A percentile compares a stretch with the other conserved stretches of the same genome.
phyloP scores from a whole-genome alignment of 2,888 invertebrate species.

The Calliscelio sp. region DNA sequence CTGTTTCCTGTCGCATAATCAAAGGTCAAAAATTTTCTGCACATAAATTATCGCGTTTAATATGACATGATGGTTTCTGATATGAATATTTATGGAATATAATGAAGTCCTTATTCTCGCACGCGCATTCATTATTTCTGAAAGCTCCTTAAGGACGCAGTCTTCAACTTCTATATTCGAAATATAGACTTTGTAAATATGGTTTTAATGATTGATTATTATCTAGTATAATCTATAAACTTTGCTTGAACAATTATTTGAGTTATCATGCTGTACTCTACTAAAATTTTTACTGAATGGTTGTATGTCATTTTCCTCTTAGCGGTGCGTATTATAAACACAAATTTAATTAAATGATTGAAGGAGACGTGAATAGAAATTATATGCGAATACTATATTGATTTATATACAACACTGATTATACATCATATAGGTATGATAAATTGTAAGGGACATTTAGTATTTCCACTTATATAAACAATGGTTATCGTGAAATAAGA shows the following conservation, averaged over 20 bases:
- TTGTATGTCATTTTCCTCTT: conserved; percentile 28
- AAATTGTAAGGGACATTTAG: no score
- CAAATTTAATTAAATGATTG: conserved; percentile 34
- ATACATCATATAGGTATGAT: no score
- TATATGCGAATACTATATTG: no score
- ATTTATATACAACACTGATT: no score
- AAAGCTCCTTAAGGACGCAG: conserved; percentile 20
- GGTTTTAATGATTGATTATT: conserved; percentile 46
- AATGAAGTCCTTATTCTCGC: conserved; percentile 64
- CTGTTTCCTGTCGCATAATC: conserved; percentile 39
- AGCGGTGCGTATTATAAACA: conserved; percentile 2
- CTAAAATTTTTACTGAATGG: conserved; percentile 12
- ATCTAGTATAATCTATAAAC: conserved; percentile 34
- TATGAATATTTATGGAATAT: conserved; percentile 65
- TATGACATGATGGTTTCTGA: conserved; percentile 51
- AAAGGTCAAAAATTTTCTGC: conserved; percentile 61
- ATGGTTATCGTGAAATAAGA: no score
- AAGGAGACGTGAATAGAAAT: no score
- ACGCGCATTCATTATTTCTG: conserved; percentile 54
- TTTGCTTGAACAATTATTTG: conserved; percentile 28
- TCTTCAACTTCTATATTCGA: conserved; percentile 39
- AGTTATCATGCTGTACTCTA: conserved; percentile 15
- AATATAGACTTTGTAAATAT: conserved; percentile 46
- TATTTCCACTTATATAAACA: no score
- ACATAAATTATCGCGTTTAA: conserved; percentile 44